Percentiles rank a stretch among this genome's conserved stretches.
phyloP scores from a whole-genome alignment of 2,888 invertebrate species.

The Coremacera marginata region DNA sequence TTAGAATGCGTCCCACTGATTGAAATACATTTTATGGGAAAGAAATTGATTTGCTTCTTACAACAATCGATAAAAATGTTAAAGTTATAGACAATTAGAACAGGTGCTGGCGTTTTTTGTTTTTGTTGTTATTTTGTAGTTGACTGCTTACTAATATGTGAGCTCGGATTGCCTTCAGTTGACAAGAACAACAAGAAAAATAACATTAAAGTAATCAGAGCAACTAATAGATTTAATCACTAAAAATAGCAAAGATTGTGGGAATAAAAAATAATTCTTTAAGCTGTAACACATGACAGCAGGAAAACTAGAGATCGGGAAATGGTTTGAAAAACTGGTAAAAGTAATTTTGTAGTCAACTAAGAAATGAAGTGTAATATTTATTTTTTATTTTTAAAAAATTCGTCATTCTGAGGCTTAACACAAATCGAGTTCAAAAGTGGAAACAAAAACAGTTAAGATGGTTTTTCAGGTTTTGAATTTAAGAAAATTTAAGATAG shows the following conservation, averaged over 20 bases:
- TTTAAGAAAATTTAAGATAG: no score
- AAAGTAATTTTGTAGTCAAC: background rate
- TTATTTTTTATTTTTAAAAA: no score
- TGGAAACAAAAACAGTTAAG: no score
- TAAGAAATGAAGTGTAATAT: no score
- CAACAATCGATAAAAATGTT: slow-evolving; percentile 1
- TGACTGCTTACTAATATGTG: background rate
- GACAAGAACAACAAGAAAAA: background rate
- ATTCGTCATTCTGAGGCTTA: no score
- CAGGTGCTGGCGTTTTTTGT: slow-evolving; percentile 13
- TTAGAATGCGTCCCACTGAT: slow-evolving; percentile 10
- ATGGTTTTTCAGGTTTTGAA: no score
- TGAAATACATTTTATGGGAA: background rate
- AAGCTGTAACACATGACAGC: background rate
- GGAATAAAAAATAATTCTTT: no score
- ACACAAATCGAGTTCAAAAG: no score
- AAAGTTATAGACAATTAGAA: slow-evolving; percentile 30
- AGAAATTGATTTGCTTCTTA: slow-evolving; percentile 1
- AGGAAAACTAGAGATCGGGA: slow-evolving; percentile 37
- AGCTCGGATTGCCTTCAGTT: background rate
- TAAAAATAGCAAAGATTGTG: no score
- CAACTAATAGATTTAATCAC: background rate
- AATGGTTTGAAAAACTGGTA: slow-evolving; percentile 32
- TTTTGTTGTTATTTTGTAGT: background rate
- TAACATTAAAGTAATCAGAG: background rate